Base-by-base conservation (phyloP, 1,140 invertebrate species). In the Drosophila ironensis region DNA sequence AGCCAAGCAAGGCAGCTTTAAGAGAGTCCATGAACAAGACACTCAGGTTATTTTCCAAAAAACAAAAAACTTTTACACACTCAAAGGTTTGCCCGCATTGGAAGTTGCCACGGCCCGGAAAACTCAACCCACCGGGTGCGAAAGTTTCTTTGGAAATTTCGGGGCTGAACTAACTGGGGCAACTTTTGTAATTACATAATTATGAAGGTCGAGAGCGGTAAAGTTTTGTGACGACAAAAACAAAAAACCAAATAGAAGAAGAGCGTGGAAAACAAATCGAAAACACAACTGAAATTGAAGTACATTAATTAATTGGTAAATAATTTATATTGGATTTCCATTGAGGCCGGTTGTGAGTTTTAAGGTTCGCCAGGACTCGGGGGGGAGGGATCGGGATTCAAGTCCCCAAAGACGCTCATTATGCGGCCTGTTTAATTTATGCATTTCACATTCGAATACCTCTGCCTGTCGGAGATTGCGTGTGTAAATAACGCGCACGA, bases 181-280 rank as follows among this genome's bases (percentile, higher is more conserved):
- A 82, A 82, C 78, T 84, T 84, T 84, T 74, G 54, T 80, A 84
- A 84, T 84, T 84, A 86, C 54, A 74, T 84, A 84, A 84, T 86
- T 84, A 84, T 84, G 80, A 80, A 80, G 80, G 80, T 86, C 71
- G 71, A 47, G 71, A 47, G 54, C 66, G 56, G 20, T 33, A 51
- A 73, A 82, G 75, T 71, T 84, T 48, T 11, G 44, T 48, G 14
- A 16, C 14, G 53, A 27, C 22, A 47, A 56, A 33, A n/a, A 30
- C 30, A 33, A 12, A 33, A 1, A 33, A 7, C n/a, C 28, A 11
- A 1, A 30, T 8, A n/a, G n/a, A n/a, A n/a, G n/a, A n/a, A n/a
- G n/a, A n/a, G n/a, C 44, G 42, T 28, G 35, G 20, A 54, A 64
- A 60, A 72, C 56, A 82, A 70, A 73, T 53, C 41, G 45, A 56